phyloP scores from a whole-genome alignment of 2,113 vertebrate species.

The Thryonomys swinderianus region DNA sequence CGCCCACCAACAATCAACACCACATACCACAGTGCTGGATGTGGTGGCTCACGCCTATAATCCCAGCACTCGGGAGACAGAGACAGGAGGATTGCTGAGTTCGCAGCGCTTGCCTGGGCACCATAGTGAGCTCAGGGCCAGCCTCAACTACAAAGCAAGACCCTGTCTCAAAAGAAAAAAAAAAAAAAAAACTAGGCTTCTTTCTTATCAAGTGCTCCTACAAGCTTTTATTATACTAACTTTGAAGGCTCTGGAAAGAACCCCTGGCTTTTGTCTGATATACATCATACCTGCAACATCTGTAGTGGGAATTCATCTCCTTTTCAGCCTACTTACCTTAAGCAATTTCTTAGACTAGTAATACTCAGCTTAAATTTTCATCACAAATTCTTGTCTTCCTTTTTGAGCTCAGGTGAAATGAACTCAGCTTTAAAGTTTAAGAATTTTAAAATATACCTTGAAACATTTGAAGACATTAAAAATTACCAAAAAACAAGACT shows the following conservation, averaged over 20 bases:
- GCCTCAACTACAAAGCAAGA: too few species aligned
- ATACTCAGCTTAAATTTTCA: conserved; percentile 46
- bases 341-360: conserved; percentile 25
- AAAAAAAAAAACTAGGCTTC: too few species aligned
- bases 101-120: too few species aligned
- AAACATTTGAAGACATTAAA: conserved; percentile 51
- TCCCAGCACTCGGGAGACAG: too few species aligned
- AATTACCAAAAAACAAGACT: conserved; percentile 56
- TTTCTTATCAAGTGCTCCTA: neutral
- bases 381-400: neutral
- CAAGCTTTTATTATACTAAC: neutral
- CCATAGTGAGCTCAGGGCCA: too few species aligned
- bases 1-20: too few species aligned
- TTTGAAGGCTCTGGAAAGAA: neutral
- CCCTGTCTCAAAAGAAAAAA: too few species aligned
- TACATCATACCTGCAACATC: neutral
- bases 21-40: too few species aligned
- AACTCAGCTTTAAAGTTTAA: conserved; percentile 54
- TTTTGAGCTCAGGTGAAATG: conserved; percentile 47
- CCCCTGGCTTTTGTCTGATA: neutral
- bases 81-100: too few species aligned
- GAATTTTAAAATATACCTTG: conserved; percentile 43
- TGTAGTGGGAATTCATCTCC: conserved; percentile 2
- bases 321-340: neutral
- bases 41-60: too few species aligned